Evolutionary conservation across 2,888 invertebrate genomes (phyloP), one percentile per base, ranked within the genome.

Genomic region (Drosophila conformis): DNA sequence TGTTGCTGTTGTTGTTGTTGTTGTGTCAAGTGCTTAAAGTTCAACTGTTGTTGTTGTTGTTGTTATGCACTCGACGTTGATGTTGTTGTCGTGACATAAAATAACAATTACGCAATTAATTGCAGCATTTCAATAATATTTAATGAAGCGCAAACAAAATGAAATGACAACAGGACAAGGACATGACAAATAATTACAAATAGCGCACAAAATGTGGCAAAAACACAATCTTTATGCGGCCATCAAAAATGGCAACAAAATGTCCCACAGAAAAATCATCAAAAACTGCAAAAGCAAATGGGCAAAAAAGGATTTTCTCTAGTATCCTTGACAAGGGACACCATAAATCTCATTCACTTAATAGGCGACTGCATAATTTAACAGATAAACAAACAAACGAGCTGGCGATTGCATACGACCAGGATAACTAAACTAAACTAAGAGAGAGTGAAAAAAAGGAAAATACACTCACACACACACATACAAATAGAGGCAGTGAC

Each of bases 281-380:
- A 38, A 29, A 33, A 70, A 46, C 40, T 67, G 21, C 21, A 18
- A 49, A 71, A 69, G 67, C 65, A 56, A 76, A 71, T 18, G 4
- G n/a, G 40, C 15, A 56, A 56, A 77, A 77, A 77, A 61, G 70
- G 65, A 68, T 63, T 57, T 48, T 35, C 27, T 54, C 52, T 63
- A 40, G 53, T n/a, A 21, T 40, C 48, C 72, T 36, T 6, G 13
- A 15, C 4, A 15, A 15, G 66, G 80, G 62, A 72, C 75, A 73
- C 73, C 84, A 90, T 90, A 90, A 87, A 90, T 87, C 90, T 83
- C 77, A 63, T 77, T 74, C 89, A 90, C 90, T 90, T 87, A 87
- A 87, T 87, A 87, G 90, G 71, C 90, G 86, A 87, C 89, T 87
- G 90, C 86, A 87, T 87, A 90, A 87, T 87, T 87, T 90, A 87